Conservation (phyloP, 2,888 invertebrate species). For the Latrodectus elegans region DNA sequence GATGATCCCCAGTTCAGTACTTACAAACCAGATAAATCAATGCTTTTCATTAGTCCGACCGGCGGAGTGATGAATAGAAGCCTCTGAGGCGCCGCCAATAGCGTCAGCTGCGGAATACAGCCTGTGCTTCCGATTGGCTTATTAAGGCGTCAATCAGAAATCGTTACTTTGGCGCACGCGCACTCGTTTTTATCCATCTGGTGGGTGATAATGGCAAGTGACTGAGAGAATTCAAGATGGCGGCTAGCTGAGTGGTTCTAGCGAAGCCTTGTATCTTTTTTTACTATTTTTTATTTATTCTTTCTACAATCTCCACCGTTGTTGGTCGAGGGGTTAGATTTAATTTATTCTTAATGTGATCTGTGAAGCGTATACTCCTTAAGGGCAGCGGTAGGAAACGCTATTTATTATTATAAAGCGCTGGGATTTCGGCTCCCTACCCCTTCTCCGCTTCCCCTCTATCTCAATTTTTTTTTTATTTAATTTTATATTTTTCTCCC, state of each 20-base stretch:
- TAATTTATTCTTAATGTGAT: slow-evolving; percentile 67
- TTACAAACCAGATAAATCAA: slow-evolving; percentile 67
- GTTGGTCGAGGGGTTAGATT: slow-evolving; percentile 54
- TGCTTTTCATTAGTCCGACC: slow-evolving; percentile 67
- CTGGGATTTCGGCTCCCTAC: not conserved
- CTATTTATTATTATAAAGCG: slow-evolving; percentile 62
- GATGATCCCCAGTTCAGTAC: slow-evolving; percentile 31
- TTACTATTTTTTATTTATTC: slow-evolving; percentile 14
- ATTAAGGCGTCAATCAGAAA: slow-evolving; percentile 68
- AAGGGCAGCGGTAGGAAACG: slow-evolving; percentile 39
- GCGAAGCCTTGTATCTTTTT: slow-evolving; percentile 8
- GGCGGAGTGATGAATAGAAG: slow-evolving; percentile 67
- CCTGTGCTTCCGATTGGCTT: slow-evolving; percentile 67
- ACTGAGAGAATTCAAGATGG: slow-evolving; percentile 64
- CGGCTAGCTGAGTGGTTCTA: slow-evolving; percentile 34
- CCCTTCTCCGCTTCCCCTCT: not conserved
- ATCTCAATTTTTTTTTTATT: slow-evolving; percentile 15
- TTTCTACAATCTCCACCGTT: not conserved
- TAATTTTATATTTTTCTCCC: not conserved
- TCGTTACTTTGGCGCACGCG: slow-evolving; percentile 66
- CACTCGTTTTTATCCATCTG: slow-evolving; percentile 15
- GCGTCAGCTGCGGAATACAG: slow-evolving; percentile 63
- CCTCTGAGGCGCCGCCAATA: slow-evolving; percentile 68
- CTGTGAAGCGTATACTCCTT: slow-evolving; percentile 57
- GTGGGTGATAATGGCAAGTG: slow-evolving; percentile 63